phyloP scores from a whole-genome alignment of 2,888 invertebrate genomes.

The Stenchaetothrips biformis region DNA sequence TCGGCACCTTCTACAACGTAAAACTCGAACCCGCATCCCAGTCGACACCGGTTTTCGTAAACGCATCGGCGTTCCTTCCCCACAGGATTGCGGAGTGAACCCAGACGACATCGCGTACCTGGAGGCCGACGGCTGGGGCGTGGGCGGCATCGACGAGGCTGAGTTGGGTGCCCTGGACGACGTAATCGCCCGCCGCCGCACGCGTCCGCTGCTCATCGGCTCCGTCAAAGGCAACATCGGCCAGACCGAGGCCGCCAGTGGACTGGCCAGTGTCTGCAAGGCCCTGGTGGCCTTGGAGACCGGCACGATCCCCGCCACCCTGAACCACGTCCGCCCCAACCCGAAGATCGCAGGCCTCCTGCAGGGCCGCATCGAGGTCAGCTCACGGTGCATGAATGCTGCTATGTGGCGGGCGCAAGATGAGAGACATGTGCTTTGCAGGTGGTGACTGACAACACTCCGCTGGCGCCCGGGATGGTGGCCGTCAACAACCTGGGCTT shows the following conservation, averaged over 20 bases:
- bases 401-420: neutral
- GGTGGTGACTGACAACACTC: conserved; percentile 39
- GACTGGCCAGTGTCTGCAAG: conserved; percentile 50
- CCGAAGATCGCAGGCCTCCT: conserved; percentile 37
- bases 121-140: conserved; percentile 57
- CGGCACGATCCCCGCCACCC: conserved; percentile 40
- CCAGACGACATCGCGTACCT: conserved; percentile 52
- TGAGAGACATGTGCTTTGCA: conserved; percentile 27
- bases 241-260: conserved; percentile 51
- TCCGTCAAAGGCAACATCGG: conserved; percentile 59
- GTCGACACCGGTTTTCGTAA: neutral
- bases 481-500: conserved; percentile 56
- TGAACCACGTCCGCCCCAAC: conserved; percentile 39
- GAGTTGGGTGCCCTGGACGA: conserved; percentile 2
- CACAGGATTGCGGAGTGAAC: conserved; percentile 47
- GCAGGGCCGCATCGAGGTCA: conserved; percentile 39
- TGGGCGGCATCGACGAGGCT: neutral
- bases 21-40: neutral
- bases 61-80: neutral
- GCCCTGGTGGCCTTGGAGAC: conserved; percentile 40
- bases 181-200: neutral
- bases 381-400: neutral
- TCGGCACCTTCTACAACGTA: neutral
- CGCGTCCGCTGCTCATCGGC: conserved; percentile 53
- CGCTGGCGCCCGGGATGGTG: conserved; percentile 46